Conservation (phyloP, 2,113 vertebrate genomes). For the Cisticola juncidis region DNA sequence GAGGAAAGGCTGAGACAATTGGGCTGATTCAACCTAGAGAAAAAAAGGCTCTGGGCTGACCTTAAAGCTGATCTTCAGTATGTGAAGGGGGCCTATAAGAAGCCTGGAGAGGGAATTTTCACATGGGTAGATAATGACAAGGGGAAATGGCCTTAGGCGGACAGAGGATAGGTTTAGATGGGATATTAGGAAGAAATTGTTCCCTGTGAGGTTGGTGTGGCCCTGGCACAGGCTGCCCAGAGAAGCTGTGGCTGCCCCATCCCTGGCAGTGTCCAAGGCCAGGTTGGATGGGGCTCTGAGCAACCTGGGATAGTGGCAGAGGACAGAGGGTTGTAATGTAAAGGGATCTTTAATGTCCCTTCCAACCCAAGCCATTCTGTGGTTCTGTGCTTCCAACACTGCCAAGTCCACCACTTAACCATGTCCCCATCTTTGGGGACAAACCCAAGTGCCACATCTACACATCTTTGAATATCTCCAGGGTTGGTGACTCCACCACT, state of each 20-base stretch:
- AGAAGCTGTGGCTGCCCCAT: neutral
- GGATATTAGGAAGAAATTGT: neutral
- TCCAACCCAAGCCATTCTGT: neutral
- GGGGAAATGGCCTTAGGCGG: neutral
- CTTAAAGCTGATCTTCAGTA: neutral
- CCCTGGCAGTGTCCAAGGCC: no score
- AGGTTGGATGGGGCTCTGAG: neutral
- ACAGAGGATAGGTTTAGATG: neutral
- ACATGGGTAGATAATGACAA: neutral
- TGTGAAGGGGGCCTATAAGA: accelerated
- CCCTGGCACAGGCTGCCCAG: neutral
- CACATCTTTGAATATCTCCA: neutral
- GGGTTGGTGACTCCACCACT: neutral
- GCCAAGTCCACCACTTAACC: neutral
- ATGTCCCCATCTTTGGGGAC: neutral
- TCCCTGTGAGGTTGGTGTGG: neutral
- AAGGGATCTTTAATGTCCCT: neutral
- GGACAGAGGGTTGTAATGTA: neutral
- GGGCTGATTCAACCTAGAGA: neutral
- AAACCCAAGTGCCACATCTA: neutral
- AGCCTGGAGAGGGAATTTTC: neutral
- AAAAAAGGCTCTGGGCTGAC: neutral
- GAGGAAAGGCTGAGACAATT: neutral
- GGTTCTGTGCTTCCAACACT: neutral
- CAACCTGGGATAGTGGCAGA: accelerated